phyloP scores from a whole-genome alignment of 1,140 invertebrate species.

The Drosophila santomea region DNA sequence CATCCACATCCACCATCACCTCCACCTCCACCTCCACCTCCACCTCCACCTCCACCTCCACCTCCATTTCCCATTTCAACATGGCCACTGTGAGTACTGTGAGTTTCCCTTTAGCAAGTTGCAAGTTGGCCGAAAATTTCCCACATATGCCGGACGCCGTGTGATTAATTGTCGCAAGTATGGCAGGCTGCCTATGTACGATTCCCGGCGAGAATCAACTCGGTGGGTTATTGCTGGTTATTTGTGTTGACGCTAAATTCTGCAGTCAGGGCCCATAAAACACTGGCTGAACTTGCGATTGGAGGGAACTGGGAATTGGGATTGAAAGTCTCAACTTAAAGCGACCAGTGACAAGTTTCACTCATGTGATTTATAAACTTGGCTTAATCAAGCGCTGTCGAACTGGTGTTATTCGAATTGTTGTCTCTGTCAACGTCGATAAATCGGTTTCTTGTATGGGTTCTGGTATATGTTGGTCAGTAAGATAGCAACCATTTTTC shows the following conservation, averaged over 20 bases:
- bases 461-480: neutral
- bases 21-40: conserved; percentile 5
- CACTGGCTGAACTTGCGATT: conserved; percentile 34
- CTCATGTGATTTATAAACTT: conserved; percentile 44
- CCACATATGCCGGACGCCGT: conserved; percentile 74
- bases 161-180: conserved; percentile 73
- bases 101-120: conserved; percentile 21
- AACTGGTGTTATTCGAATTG: conserved; percentile 32
- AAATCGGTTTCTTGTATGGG: neutral
- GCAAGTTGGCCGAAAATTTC: conserved; percentile 63
- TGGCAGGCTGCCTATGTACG: conserved; percentile 34
- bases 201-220: conserved; percentile 4
- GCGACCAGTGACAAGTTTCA: conserved; percentile 17
- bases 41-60: too few species aligned
- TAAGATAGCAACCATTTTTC: too few species aligned
- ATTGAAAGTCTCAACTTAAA: conserved; percentile 30
- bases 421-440: conserved; percentile 8
- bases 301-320: conserved; percentile 5
- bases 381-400: conserved; percentile 40
- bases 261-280: conserved; percentile 59
- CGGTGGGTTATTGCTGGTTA: conserved; percentile 39
- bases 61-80: conserved; percentile 5
- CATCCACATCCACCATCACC: neutral
- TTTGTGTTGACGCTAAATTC: conserved; percentile 71
- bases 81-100: neutral